Evolutionary conservation across 2,888 invertebrate genomes (phyloP).

Genomic region (Protophormia terraenovae): DNA sequence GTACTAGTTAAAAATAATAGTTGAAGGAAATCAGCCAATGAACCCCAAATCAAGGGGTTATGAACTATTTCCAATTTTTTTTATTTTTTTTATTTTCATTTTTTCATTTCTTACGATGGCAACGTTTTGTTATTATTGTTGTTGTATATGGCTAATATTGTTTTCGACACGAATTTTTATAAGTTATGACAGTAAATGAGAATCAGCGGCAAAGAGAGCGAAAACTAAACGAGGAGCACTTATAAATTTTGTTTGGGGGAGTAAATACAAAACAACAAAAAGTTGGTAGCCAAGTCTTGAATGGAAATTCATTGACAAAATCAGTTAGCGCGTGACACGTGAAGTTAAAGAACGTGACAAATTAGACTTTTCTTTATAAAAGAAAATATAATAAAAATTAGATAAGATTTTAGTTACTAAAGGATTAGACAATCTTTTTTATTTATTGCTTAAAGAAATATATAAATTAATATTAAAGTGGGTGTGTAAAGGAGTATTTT

Average conservation of each 20-base stretch:
- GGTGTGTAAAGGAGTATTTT: background rate
- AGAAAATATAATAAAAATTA: background rate
- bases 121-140: constrained; percentile 50
- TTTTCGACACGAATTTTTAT: constrained; percentile 63
- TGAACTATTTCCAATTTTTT: constrained; percentile 54
- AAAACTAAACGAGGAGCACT: background rate
- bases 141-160: constrained; percentile 50
- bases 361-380: constrained; percentile 24
- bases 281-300: constrained; percentile 10
- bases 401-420: background rate
- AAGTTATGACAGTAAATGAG: constrained; percentile 61
- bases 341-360: constrained; percentile 64
- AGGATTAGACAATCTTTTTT: background rate
- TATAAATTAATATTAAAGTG: constrained; percentile 19
- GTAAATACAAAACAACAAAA: constrained; percentile 29
- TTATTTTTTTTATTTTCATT: constrained; percentile 1
- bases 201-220: constrained; percentile 18
- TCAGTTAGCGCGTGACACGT: constrained; percentile 68
- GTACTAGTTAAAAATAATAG: constrained; percentile 28
- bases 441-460: background rate
- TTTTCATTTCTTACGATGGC: constrained; percentile 57
- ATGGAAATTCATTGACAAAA: constrained; percentile 66
- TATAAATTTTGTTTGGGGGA: constrained; percentile 15
- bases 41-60: constrained; percentile 66
- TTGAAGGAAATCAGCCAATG: constrained; percentile 68